phyloP scores from a whole-genome alignment of 2,888 invertebrate species.

The Anthoptus insignis region DNA sequence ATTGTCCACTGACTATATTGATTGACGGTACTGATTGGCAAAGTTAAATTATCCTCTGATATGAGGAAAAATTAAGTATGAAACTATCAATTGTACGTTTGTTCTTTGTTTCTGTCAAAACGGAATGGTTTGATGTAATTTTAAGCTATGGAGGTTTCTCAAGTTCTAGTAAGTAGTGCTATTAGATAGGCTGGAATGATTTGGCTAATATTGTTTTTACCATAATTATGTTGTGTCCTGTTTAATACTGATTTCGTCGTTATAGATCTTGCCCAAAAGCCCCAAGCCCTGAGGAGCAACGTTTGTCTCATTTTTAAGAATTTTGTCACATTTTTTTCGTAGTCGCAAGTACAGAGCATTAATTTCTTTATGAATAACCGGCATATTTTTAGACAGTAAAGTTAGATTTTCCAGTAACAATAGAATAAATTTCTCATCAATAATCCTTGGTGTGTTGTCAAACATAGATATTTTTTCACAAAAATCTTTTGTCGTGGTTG shows the following conservation, averaged over 20 bases:
- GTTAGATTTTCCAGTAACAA: conserved; percentile 70
- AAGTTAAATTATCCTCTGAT: no score
- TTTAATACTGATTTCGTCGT: conserved; percentile 54
- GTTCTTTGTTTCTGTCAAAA: no score
- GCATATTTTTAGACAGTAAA: conserved; percentile 61
- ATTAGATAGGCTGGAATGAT: no score
- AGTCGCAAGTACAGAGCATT: conserved; percentile 63
- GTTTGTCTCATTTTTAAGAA: conserved; percentile 50
- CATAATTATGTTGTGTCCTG: conserved; percentile 56
- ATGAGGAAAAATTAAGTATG: no score
- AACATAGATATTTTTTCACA: conserved; percentile 55
- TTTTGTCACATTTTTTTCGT: conserved; percentile 64
- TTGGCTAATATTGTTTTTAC: no score
- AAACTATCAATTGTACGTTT: no score
- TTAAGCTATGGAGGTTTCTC: no score
- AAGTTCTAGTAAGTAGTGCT: no score
- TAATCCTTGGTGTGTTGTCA: conserved; percentile 61
- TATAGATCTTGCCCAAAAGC: conserved; percentile 70
- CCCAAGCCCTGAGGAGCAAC: conserved; percentile 60
- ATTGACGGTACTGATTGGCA: no score
- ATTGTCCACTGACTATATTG: no score
- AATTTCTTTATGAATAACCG: conserved; percentile 65
- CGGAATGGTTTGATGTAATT: no score
- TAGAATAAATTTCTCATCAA: conserved; percentile 73
- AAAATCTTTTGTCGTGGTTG: conserved; percentile 33